These are phyloP conservation scores for Anoncus sp. DNA, from an alignment of 2,888 invertebrate species.

Conservation along the genomic window DNA sequence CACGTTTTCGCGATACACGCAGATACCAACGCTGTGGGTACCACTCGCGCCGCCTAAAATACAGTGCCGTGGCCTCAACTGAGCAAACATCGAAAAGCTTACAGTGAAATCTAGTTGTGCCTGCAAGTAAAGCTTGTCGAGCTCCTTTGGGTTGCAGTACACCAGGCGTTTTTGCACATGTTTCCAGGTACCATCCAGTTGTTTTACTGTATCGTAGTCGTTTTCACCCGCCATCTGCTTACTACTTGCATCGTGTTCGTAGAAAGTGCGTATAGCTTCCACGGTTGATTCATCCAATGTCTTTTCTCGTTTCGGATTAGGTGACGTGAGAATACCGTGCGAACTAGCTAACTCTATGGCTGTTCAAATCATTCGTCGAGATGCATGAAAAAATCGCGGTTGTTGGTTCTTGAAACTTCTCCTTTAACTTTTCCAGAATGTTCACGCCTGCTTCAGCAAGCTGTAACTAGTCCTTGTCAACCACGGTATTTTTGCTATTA, in stretches of 20 bases:
- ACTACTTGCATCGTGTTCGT: constrained; percentile 17
- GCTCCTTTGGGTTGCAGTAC: constrained; percentile 46
- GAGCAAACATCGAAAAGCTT: constrained; percentile 53
- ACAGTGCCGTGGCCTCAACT: constrained; percentile 56
- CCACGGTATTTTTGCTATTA: constrained; percentile 2
- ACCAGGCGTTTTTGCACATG: constrained; percentile 42
- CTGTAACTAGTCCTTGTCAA: constrained; percentile 13
- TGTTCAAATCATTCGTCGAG: constrained; percentile 10
- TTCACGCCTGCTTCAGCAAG: constrained; percentile 2
- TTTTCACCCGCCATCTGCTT: constrained; percentile 25
- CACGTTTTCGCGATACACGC: constrained; percentile 57
- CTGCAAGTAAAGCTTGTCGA: constrained; percentile 22
- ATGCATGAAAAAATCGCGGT: constrained; percentile 27
- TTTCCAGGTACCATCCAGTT: constrained; percentile 26
- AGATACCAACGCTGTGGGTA: constrained; percentile 59
- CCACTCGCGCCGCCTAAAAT: constrained; percentile 58
- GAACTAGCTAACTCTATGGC: constrained; percentile 34
- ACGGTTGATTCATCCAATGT: background rate
- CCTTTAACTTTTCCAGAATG: constrained; percentile 11
- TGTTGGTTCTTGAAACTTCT: constrained; percentile 12
- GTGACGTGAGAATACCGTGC: background rate
- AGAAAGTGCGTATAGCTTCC: constrained; percentile 16
- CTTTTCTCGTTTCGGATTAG: background rate
- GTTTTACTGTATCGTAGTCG: constrained; percentile 27
- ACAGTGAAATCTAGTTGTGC: constrained; percentile 34